phyloP scores from a whole-genome alignment of 64 coral and sea anemone genomes.

The Pocillopora verrucosa region DNA sequence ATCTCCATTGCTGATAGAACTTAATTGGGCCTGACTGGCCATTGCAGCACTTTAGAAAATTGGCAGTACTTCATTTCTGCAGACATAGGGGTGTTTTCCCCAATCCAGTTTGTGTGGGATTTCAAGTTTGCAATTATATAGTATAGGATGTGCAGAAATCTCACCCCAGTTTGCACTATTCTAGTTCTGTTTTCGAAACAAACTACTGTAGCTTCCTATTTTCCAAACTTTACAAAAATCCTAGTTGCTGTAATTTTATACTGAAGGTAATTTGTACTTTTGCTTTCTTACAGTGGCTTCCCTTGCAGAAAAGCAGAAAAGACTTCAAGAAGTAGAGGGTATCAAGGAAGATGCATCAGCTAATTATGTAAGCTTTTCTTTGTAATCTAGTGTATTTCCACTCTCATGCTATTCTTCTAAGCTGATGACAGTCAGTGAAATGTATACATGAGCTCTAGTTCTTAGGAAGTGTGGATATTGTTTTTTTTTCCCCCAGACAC shows the following conservation, averaged over 20 bases:
- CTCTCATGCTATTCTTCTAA: too few relatives aligned
- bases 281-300: constrained; percentile 49
- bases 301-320: constrained; percentile 67
- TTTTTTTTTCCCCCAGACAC: constrained; percentile 54
- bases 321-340: constrained; percentile 62
- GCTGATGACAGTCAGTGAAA: too few relatives aligned
- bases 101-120: too few relatives aligned
- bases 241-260: not conserved
- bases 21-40: too few relatives aligned
- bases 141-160: too few relatives aligned
- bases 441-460: not conserved
- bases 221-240: not conserved
- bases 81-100: too few relatives aligned
- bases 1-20: too few relatives aligned
- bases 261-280: not conserved
- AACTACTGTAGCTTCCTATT: not conserved
- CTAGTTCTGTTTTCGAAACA: too few relatives aligned
- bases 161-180: too few relatives aligned
- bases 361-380: constrained; percentile 81
- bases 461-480: not conserved
- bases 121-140: too few relatives aligned
- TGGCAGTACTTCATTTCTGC: too few relatives aligned
- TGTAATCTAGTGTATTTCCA: not conserved
- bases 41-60: too few relatives aligned
- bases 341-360: constrained; percentile 88